Evolutionary conservation across 2,888 invertebrate species (phyloP).

Genomic region (Andrena haemorrhoa): DNA sequence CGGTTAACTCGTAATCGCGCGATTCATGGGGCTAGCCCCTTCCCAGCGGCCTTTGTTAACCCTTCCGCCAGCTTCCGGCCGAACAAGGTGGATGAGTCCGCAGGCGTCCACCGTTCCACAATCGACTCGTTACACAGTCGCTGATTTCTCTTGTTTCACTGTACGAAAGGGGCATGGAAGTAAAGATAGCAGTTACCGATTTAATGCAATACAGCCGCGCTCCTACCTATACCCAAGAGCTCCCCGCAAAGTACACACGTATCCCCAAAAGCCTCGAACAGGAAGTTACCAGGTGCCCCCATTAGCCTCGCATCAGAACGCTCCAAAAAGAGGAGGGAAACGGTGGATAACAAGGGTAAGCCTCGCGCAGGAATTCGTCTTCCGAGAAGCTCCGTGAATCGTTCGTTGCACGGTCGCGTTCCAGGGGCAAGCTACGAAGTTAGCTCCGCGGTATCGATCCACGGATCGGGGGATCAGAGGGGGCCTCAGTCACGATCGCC

Average conservation of each 20-base stretch:
- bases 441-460: slow-evolving; percentile 51
- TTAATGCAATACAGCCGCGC: too few species aligned
- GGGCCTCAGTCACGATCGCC: slow-evolving; percentile 61
- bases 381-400: slow-evolving; percentile 36
- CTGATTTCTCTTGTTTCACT: not conserved
- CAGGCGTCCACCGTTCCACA: not conserved
- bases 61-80: slow-evolving; percentile 21
- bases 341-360: not conserved
- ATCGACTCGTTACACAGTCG: not conserved
- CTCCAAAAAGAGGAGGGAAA: too few species aligned
- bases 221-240: too few species aligned
- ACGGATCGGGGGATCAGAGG: slow-evolving; percentile 47
- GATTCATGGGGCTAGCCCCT: slow-evolving; percentile 22
- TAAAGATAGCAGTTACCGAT: too few species aligned
- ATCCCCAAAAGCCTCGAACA: not conserved
- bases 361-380: slow-evolving; percentile 41
- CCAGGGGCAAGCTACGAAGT: slow-evolving; percentile 36
- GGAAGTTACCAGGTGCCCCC: not conserved
- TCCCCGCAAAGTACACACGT: not conserved
- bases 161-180: not conserved
- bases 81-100: not conserved
- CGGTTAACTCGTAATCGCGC: slow-evolving; percentile 24
- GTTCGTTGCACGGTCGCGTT: slow-evolving; percentile 35
- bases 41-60: slow-evolving; percentile 19
- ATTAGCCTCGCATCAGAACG: not conserved